Base-by-base conservation (phyloP, 2,888 invertebrate species). In the Lamproptera curius region DNA sequence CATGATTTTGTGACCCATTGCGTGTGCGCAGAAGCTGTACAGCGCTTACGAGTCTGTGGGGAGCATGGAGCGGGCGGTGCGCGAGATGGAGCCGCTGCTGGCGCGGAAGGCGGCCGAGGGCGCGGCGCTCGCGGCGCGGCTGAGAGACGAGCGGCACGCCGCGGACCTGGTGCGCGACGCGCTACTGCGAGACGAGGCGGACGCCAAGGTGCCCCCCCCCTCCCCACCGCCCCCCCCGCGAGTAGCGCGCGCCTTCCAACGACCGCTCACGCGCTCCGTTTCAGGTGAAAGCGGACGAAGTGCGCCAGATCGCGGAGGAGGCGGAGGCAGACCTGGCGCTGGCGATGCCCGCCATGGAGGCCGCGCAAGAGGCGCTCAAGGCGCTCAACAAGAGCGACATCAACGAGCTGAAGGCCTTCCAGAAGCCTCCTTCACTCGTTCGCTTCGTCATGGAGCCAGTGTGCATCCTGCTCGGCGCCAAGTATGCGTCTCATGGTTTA, bases 391-490 rank as follows among this genome's bases (percentile, higher is more conserved):
- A 97, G 73, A 94, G 92, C 28, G 97, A 97, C 67, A 96, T 97
- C 45, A 94, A 95, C 71, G 97, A 97, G 75, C 81, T 97, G 42
- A 92, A 94, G 65, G 96, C 95, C 0, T 97, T 97, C 70, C 93
- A 93, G 57, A 95, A 96, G 63, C 97, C 97, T 0, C 97, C 97
- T 0, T 90, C 91, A 13, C 81, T 97, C 6, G 97, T 97, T 4
- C 91, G 92, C 53, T 95, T 95, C 59, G 97, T 97, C 2, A 95
- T 97, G 96, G 97, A 97, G 76, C 93, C 97, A 6, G 94, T 97
- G 8, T 96, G 96, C 75, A 90, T 97, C 52, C 86, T 97, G 0
- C 76, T 97, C 6, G 93, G 93, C 2, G 90, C 91, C 49, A 97
- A 97, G 96, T 95, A 76, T 80, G 90, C 81, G 16, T 13, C 26